Base-by-base conservation (phyloP, 2,113 vertebrate genomes). In the Sorex araneus region DNA sequence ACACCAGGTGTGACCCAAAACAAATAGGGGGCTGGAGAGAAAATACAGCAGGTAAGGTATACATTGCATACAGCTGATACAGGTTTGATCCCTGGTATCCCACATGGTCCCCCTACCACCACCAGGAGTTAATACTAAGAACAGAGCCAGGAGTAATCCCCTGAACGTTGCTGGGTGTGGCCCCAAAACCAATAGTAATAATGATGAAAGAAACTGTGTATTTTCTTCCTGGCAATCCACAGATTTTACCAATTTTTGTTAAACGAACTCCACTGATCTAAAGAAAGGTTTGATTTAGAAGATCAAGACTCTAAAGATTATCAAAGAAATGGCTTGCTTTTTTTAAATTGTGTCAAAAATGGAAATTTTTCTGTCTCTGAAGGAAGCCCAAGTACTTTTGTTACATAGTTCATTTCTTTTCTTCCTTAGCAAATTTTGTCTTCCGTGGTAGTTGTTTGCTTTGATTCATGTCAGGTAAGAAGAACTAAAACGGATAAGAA, bases 201-300 rank as follows among this genome's bases (percentile, higher is more conserved):
- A 60, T 6, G 19, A 60, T 21, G 57, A 7, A 60, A 60, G 57
- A 23, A 60, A 60, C 6, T 60, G 57, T 21, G 57, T 60, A 60
- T 60, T 92, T 83, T 36, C 73, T 75, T 84, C 36, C 27, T 47
- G 40, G 76, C 8, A 16, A 40, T 34, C n/a, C 30, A 19, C 21
- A 63, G 57, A 69, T 69, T 25, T 64, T 47, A 36, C 8, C 79
- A 40, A 89, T 83, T 82, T 85, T 63, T 87, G 66, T 66, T 57
- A 28, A 28, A 21, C 66, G 34, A 78, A 88, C 32, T 76, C 28
- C 40, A 36, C 32, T 70, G 30, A 91, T 71, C 45, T 77, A 34
- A 80, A 66, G 9, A 70, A 97, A 94, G 93, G 70, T 96, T 95
- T 96, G 84, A 94, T 90, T 89, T 96, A 79, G 92, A 94, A 97